These are phyloP conservation scores for Dissostichus mawsoni DNA, from an alignment of 2,113 vertebrate species.

Conservation along the genomic window DNA sequence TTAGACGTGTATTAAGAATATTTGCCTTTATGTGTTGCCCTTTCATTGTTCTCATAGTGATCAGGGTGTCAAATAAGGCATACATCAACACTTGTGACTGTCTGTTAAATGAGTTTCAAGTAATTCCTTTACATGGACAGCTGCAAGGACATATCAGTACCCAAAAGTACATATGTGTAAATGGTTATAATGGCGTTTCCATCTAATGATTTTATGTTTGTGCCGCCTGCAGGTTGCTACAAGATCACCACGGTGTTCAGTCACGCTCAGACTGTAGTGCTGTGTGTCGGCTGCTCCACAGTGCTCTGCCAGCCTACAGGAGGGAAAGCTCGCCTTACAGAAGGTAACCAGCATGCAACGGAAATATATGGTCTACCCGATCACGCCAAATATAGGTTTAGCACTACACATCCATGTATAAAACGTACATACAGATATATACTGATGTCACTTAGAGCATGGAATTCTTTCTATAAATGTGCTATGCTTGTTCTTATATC, in stretches of 20 bases:
- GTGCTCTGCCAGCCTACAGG: conserved; percentile 84
- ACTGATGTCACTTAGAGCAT: background rate
- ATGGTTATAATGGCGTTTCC: too few species aligned
- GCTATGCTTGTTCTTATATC: background rate
- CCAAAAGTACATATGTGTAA: background rate
- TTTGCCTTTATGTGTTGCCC: conserved; percentile 82
- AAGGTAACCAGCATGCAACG: conserved; percentile 70
- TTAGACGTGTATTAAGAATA: too few species aligned
- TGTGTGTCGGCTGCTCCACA: conserved; percentile 84
- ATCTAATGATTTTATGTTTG: background rate
- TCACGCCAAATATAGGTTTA: background rate
- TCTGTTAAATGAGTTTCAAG: conserved; percentile 41
- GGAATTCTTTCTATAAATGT: too few species aligned
- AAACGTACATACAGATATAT: background rate
- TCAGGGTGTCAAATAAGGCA: conserved; percentile 79
- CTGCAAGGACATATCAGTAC: conserved; percentile 51
- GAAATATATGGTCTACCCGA: background rate
- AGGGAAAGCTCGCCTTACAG: conserved; percentile 85
- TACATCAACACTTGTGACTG: conserved; percentile 61
- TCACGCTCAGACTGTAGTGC: conserved; percentile 84
- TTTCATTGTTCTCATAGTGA: conserved; percentile 65
- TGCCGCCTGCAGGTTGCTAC: conserved; percentile 78
- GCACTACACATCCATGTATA: background rate
- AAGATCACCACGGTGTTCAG: conserved; percentile 87
- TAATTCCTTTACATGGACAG: conserved; percentile 44